phyloP scores from a whole-genome alignment of 2,888 invertebrate species.

The Crematogaster levior region DNA sequence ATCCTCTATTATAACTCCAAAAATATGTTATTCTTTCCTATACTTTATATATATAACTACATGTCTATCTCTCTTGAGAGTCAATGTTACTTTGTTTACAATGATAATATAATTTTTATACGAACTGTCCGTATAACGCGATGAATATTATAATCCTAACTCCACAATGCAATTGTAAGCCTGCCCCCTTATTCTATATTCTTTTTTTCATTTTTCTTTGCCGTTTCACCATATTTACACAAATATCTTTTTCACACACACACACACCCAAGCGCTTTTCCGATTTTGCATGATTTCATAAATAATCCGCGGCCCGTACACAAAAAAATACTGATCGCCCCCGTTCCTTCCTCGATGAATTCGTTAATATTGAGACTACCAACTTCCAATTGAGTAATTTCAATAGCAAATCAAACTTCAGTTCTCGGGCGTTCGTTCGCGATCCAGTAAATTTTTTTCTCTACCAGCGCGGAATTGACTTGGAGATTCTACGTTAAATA shows the following conservation, averaged over 20 bases:
- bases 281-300: conserved; percentile 32
- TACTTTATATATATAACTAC: conserved; percentile 69
- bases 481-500: conserved; percentile 68
- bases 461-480: conserved; percentile 26
- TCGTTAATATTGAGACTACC: conserved; percentile 13
- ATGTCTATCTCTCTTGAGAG: conserved; percentile 66
- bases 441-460: background rate
- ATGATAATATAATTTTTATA: conserved; percentile 66
- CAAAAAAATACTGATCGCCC: conserved; percentile 9
- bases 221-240: conserved; percentile 53
- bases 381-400: conserved; percentile 3
- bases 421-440: background rate
- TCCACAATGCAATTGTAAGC: conserved; percentile 54
- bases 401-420: conserved; percentile 17
- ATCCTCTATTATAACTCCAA: conserved; percentile 80
- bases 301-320: conserved; percentile 7
- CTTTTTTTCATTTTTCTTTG: conserved; percentile 42
- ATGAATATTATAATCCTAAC: conserved; percentile 73
- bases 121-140: conserved; percentile 73
- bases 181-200: conserved; percentile 40
- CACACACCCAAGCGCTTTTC: conserved; percentile 47
- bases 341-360: background rate
- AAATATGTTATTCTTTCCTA: conserved; percentile 82
- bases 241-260: conserved; percentile 41
- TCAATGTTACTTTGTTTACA: conserved; percentile 72